These are phyloP conservation scores for Craniophora ligustri DNA, from an alignment of 2,888 invertebrate species.

Conservation along the genomic window DNA sequence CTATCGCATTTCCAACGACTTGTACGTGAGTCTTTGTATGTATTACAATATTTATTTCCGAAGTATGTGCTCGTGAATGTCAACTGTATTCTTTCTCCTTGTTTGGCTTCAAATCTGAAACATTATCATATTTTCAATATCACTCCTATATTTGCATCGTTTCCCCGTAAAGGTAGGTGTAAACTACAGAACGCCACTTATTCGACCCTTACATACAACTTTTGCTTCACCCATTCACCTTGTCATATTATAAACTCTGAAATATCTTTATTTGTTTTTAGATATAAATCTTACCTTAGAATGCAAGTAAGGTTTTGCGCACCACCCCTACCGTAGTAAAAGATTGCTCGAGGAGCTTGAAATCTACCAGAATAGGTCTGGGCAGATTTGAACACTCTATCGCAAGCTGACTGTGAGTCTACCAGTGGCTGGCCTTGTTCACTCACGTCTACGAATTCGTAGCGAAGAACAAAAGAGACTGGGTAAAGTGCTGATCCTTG, in stretches of 20 bases:
- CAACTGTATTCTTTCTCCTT: slow-evolving; percentile 91
- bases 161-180: too few species aligned
- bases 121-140: slow-evolving; percentile 42
- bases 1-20: slow-evolving; percentile 92
- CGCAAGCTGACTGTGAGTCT: slow-evolving; percentile 90
- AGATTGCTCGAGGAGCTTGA: slow-evolving; percentile 93
- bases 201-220: too few species aligned
- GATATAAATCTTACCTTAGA: slow-evolving; percentile 83
- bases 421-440: slow-evolving; percentile 90
- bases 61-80: slow-evolving; percentile 91
- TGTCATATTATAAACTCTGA: neutral
- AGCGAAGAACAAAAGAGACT: slow-evolving; percentile 92
- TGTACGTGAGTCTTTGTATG: slow-evolving; percentile 90
- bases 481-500: slow-evolving; percentile 94
- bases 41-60: slow-evolving; percentile 91
- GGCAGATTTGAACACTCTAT: slow-evolving; percentile 89
- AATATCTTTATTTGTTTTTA: slow-evolving; percentile 4
- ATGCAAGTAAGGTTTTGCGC: slow-evolving; percentile 92
- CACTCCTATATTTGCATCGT: too few species aligned
- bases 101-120: slow-evolving; percentile 90
- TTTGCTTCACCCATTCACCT: too few species aligned
- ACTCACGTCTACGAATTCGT: slow-evolving; percentile 94
- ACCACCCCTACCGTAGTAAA: slow-evolving; percentile 94
- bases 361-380: slow-evolving; percentile 90
- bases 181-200: too few species aligned